Evolutionary conservation across 2,113 vertebrate genomes (phyloP), one percentile per base, ranked within the genome.

Genomic region (Chloroceryle aenea): DNA sequence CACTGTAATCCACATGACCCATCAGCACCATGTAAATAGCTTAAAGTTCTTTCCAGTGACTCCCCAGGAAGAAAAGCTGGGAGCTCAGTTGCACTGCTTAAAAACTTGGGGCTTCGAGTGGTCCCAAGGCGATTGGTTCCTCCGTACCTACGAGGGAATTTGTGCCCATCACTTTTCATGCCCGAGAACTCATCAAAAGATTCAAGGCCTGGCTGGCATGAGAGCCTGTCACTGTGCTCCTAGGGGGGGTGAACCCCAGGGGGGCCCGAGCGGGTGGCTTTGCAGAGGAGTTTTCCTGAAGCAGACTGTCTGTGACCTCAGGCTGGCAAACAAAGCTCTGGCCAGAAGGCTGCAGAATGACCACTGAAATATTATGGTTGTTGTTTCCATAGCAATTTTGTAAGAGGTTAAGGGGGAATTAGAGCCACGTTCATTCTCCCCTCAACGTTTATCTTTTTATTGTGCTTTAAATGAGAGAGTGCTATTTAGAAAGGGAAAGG

Each of bases 321-420:
- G 73, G 19, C 5, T 1, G 77, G 85, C 79, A 72, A 64, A 56
- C 9, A 19, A 9, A 8, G 18, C 72, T n/a, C 71, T 40, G 64
- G 21, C 95, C 52, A 18, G 21, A n/a, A 3, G 22, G 66, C 23
- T 2, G 19, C 45, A 81, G 90, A 59, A 11, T 30, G 66, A n/a
- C 61, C 89, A 13, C 32, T 63, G 84, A 66, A 77, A 72, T 68
- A 42, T 23, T 38, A 13, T 58, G 38, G 47, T 50, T 83, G 38
- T 86, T 75, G 87, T 94, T 97, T 89, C 97, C 93, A 96, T 50
- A 93, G 96, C 90, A 90, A 92, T 96, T 94, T 27, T 6, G 1
- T 23, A 25, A 63, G 27, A 38, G 64, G 87, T 34, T 52, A 59
- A 81, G 83, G 69, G 63, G 55, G 48, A 89, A 92, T 92, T 45